A percentile compares a stretch with the other conserved stretches of the same genome.
These are phyloP conservation scores for Epinephelus malabaricus DNA, from an alignment of 2,797 vertebrate genomes.

Conservation along the genomic window DNA sequence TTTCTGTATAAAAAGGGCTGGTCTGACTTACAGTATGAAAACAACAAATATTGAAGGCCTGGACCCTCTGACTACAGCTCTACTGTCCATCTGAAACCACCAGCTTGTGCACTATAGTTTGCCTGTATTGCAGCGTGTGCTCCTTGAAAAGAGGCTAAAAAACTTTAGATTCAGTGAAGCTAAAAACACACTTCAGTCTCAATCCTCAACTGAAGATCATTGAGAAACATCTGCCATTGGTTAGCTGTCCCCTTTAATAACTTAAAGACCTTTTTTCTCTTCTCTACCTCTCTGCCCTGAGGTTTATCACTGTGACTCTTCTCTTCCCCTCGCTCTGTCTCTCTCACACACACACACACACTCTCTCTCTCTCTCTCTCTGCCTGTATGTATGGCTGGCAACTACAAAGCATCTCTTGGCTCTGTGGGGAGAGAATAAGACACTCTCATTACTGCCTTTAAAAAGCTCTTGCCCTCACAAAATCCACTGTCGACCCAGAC, in stretches of 20 bases:
- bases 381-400: slow-evolving; percentile 84
- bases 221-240: slow-evolving; percentile 47
- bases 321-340: slow-evolving; percentile 41
- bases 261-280: slow-evolving; percentile 72
- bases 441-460: slow-evolving; percentile 92
- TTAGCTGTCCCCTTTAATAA: slow-evolving; percentile 83
- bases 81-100: slow-evolving; percentile 41
- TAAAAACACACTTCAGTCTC: slow-evolving; percentile 44
- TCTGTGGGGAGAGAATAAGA: slow-evolving; percentile 93
- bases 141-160: slow-evolving; percentile 15
- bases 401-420: slow-evolving; percentile 97
- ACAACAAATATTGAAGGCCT: no score
- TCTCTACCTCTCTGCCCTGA: slow-evolving; percentile 65
- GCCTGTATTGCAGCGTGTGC: background rate
- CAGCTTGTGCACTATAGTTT: slow-evolving; percentile 11
- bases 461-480: slow-evolving; percentile 76
- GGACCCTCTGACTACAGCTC: background rate
- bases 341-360: no score
- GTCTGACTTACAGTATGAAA: no score
- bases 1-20: no score
- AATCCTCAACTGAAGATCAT: slow-evolving; percentile 40
- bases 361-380: slow-evolving; percentile 3
- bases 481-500: slow-evolving; percentile 67
- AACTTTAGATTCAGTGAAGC: slow-evolving; percentile 36
- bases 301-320: slow-evolving; percentile 76